These are phyloP conservation scores for Philotrypesis tridentata DNA, from an alignment of 1,140 invertebrate genomes.

Conservation along the genomic window DNA sequence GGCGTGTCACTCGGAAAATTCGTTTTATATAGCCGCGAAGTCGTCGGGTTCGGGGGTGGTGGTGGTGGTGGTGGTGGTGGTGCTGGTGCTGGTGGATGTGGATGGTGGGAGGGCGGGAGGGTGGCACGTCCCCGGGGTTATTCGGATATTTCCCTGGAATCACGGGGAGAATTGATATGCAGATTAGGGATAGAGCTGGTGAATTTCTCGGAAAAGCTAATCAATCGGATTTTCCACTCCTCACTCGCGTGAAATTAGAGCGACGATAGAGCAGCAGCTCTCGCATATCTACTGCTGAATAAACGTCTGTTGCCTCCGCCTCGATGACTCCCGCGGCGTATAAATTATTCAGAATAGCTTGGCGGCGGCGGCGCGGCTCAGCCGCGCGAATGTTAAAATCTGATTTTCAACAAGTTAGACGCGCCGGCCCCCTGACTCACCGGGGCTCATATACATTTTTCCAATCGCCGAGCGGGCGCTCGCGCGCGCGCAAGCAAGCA, in stretches of 20 bases:
- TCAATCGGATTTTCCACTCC: neutral
- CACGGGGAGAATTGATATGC: neutral
- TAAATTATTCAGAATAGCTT: constrained; percentile 39
- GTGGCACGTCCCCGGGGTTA: too few relatives aligned
- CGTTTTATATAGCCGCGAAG: too few relatives aligned
- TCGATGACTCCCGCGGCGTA: neutral
- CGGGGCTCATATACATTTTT: constrained; percentile 4
- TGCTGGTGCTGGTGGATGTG: too few relatives aligned
- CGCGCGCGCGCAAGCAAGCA: too few relatives aligned
- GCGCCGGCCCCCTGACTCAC: constrained; percentile 32
- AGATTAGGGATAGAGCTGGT: neutral
- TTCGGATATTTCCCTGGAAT: neutral
- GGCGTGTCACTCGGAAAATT: too few relatives aligned
- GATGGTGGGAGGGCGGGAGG: too few relatives aligned
- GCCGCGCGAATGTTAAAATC: constrained; percentile 27
- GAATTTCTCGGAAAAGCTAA: neutral
- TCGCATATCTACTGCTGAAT: neutral
- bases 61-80: too few relatives aligned
- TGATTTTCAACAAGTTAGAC: constrained; percentile 45
- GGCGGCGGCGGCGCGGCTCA: neutral
- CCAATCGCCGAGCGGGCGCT: constrained; percentile 26
- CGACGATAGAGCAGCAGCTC: too few relatives aligned
- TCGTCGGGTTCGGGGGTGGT: too few relatives aligned
- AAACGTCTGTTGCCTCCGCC: neutral
- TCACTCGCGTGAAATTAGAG: neutral